A percentile compares a stretch with the other conserved stretches of the same genome.
Conservation (phyloP, 2,888 invertebrate species). For the Scaptodrosophila latifasciaeformis region DNA sequence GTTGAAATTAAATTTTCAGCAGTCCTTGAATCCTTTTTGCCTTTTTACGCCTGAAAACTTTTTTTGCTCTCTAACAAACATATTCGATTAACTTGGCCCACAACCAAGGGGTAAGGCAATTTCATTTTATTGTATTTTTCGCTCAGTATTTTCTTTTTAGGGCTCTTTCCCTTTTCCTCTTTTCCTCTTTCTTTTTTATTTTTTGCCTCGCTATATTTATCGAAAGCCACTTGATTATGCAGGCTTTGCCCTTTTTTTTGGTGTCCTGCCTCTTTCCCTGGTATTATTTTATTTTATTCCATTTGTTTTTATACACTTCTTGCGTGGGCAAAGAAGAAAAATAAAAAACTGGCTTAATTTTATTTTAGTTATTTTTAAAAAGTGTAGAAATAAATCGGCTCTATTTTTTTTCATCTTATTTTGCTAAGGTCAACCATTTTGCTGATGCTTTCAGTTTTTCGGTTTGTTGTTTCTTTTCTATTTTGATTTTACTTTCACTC, state of each 20-base stretch:
- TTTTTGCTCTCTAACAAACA: conserved; percentile 55
- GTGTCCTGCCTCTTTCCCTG: conserved; percentile 29
- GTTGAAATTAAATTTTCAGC: background rate
- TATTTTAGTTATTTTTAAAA: too few relatives aligned
- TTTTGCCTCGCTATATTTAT: conserved; percentile 49
- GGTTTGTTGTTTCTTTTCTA: conserved; percentile 28
- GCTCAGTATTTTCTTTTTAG: too few relatives aligned
- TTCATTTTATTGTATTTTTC: too few relatives aligned
- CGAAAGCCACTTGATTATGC: conserved; percentile 70
- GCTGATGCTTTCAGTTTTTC: too few relatives aligned
- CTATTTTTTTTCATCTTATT: too few relatives aligned
- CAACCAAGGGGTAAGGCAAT: conserved; percentile 11
- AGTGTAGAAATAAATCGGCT: too few relatives aligned
- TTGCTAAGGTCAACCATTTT: too few relatives aligned
- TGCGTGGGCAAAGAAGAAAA: too few relatives aligned
- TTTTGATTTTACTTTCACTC: conserved; percentile 13
- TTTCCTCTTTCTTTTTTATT: conserved; percentile 37
- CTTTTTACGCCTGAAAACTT: conserved; percentile 61
- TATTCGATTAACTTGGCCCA: conserved; percentile 60
- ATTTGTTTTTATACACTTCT: too few relatives aligned
- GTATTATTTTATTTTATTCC: conserved; percentile 23
- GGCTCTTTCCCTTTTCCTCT: too few relatives aligned
- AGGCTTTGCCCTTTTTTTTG: conserved; percentile 51
- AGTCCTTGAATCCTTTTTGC: conserved; percentile 11
- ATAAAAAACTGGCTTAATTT: too few relatives aligned